Percentiles rank a stretch among this genome's conserved stretches.
Conservation (phyloP, 2,888 invertebrate species). For the Sthenelais limicola region DNA sequence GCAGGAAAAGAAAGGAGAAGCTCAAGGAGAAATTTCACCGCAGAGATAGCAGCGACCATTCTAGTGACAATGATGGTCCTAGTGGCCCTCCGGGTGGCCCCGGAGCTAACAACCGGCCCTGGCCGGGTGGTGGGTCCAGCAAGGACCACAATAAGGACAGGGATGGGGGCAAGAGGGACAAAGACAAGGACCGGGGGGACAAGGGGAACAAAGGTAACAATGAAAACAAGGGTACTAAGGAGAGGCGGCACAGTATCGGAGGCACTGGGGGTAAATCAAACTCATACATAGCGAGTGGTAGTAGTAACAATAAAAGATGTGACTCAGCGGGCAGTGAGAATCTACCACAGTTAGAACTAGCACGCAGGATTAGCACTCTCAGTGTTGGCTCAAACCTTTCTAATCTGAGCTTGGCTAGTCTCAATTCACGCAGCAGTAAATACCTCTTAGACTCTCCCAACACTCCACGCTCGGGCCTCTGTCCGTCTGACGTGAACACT, state of each 20-base stretch:
- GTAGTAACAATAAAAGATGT: not conserved
- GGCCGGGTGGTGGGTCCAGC: not conserved
- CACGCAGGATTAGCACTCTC: constrained; percentile 52
- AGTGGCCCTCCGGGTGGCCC: constrained; percentile 25
- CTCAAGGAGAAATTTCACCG: constrained; percentile 58
- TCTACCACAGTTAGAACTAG: constrained; percentile 22
- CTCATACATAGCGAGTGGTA: not conserved
- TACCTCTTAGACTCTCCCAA: constrained; percentile 56
- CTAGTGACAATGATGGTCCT: constrained; percentile 70
- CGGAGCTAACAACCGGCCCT: not conserved
- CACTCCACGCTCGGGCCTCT: constrained; percentile 14
- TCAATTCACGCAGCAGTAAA: constrained; percentile 56
- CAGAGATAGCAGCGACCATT: constrained; percentile 70
- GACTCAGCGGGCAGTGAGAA: not conserved
- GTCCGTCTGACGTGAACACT: constrained; percentile 48
- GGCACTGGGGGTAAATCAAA: constrained; percentile 10
- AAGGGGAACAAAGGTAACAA: constrained; percentile 31
- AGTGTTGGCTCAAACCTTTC: constrained; percentile 57
- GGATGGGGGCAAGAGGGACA: constrained; percentile 16
- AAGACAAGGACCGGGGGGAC: constrained; percentile 11
- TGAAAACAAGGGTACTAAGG: constrained; percentile 28
- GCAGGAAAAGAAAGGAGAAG: constrained; percentile 64
- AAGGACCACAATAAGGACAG: constrained; percentile 9
- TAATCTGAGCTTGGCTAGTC: constrained; percentile 55
- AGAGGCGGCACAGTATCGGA: constrained; percentile 29